Conservation (phyloP, 2,888 invertebrate genomes). For the Acanthosepion esculentum region DNA sequence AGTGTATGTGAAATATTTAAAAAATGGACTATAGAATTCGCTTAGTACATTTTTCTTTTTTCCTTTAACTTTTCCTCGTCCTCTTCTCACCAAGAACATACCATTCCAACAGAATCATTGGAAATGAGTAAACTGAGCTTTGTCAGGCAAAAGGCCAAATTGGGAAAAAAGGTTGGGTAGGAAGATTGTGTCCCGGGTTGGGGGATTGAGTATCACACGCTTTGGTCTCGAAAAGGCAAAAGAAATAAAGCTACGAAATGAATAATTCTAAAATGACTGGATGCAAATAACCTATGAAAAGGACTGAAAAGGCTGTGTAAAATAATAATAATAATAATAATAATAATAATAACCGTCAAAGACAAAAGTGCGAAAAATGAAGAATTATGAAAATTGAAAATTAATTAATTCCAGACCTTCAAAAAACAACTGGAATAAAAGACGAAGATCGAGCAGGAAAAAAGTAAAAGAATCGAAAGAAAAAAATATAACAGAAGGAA, state of each 20-base stretch:
- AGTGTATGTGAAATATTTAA: not conserved
- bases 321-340: too few species aligned
- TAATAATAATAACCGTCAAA: too few species aligned
- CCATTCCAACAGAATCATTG: not conserved
- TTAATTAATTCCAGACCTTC: too few species aligned
- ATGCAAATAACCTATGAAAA: too few species aligned
- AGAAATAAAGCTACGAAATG: too few species aligned
- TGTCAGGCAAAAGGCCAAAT: not conserved
- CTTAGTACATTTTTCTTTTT: not conserved
- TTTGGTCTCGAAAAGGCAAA: not conserved
- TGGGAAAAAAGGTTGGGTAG: not conserved
- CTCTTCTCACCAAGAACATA: not conserved
- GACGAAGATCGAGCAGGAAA: too few species aligned
- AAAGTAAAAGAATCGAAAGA: not conserved
- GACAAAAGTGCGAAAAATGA: too few species aligned
- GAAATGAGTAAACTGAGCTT: not conserved
- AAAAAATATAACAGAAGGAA: too few species aligned
- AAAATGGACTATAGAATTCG: not conserved
- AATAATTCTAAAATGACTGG: too few species aligned
- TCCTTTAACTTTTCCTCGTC: not conserved
- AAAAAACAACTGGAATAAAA: too few species aligned
- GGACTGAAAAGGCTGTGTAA: too few species aligned
- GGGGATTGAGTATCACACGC: not conserved
- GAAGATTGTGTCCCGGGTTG: not conserved
- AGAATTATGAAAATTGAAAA: too few species aligned